Base-by-base conservation (phyloP, 1,140 invertebrate genomes). In the Hylaeus volcanicus region DNA sequence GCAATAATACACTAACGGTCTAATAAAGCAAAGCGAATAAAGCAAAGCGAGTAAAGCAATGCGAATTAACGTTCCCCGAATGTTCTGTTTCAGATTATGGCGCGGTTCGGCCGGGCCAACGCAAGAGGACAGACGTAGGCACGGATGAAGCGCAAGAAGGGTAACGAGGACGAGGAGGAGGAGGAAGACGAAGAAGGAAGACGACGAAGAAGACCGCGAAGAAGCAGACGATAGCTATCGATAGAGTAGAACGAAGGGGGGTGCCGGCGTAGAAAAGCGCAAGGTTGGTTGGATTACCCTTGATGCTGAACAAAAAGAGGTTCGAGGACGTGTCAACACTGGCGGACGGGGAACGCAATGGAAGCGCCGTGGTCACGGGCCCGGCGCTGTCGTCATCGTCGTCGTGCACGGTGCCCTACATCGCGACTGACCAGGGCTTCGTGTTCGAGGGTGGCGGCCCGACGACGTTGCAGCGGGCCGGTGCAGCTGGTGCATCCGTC, bases 251-350 rank as follows among this genome's bases (percentile, higher is more conserved):
- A 15, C 8, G 14, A 43, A 14, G 5, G 5, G 53, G 37, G 66
- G 41, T 39, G 48, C 14, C 6, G 63, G 12, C 9, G 39, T 53
- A 14, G 12, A 65, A 37, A 26, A 37, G 39, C 74, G 81, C 66
- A 82, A 82, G 83, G 85, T 86, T 82, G 83, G 76, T 77, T 80
- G 79, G 74, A 26, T 26, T 77, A 86, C 86, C 83, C 90, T 90
- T 89, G 88, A 93, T 93, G 93, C 91, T 92, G 88, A 93, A 88
- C 90, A 91, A 92, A 86, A 89, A 88, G 89, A 93, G 87, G 82
- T 90, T 88, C 88, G 87, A 89, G 51, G 89, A 91, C 74, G 89
- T 88, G 83, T 88, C 86, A 87, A 91, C 89, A 85, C 83, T 90
- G 86, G 89, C 86, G 88, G 90, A 85, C 77, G 84, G 86, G 75